Evolutionary conservation across 2,113 vertebrate genomes (phyloP), one percentile per base, ranked within the genome.

Genomic region (Apus apus): DNA sequence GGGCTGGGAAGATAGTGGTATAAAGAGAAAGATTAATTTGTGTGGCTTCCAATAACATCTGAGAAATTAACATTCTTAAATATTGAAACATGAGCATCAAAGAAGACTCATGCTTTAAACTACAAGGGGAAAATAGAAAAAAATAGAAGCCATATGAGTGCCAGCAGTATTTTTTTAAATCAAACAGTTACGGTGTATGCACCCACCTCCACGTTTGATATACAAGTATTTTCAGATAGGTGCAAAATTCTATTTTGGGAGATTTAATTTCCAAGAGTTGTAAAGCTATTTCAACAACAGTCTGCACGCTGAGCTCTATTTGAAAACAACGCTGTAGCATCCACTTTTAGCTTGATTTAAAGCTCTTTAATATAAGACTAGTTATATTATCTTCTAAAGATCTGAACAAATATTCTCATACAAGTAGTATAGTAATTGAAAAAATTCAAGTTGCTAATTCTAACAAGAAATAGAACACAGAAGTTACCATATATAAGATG

Each of bases 61-160:
- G 40, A 90, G 64, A 92, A 83, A 92, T 76, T 85, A 96, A 45
- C 23, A 66, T 76, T 90, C 50, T 11, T 76, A 92, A 88, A 72
- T 76, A 90, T 48, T 88, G 83, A 93, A 90, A 66, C 13, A 61
- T 21, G 40, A 88, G 76, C 40, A 88, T 79, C 86, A 93, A 90
- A 93, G 54, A 64, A 82, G 16, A 74, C 81, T 67, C 22, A 57
- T 29, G 11, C 32, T 68, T 92, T 86, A 19, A 92, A 40, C 5
- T 19, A 2, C 14, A 14, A 57, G 13, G 0, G 1, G 0, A 25
- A 15, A 7, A 25, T 45, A 45, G 20, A 48, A 53, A 19, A 61
- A 65, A 34, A 32, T 29, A 23, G 14, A 40, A n/a, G 61, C 71
- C 5, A 62, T 54, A 34, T 75, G 16, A 64, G 7, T 75, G 19